Percentiles rank a stretch among this genome's conserved stretches.
Conservation (phyloP, 2,113 vertebrate genomes). For the Hemicordylus capensis region DNA sequence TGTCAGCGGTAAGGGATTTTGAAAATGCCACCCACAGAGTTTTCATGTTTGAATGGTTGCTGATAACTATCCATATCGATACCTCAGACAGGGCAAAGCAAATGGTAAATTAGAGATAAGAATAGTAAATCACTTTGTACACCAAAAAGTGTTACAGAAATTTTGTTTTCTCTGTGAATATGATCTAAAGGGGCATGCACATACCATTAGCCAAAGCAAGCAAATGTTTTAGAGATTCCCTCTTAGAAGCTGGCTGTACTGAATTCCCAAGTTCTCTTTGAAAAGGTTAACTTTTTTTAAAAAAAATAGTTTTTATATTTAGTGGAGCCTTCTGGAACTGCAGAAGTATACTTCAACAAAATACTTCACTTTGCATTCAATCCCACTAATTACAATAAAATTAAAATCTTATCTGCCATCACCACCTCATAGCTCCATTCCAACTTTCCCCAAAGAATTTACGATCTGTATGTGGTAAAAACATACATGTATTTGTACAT, state of each 20-base stretch:
- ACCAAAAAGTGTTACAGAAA: background rate
- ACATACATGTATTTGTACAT: no score
- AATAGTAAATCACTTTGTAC: background rate
- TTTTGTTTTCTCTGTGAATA: background rate
- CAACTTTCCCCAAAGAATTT: background rate
- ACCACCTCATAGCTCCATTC: background rate
- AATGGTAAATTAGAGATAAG: conserved; percentile 19
- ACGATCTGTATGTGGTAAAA: background rate
- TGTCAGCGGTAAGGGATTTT: background rate
- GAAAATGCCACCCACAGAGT: conserved; percentile 22
- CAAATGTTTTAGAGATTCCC: background rate
- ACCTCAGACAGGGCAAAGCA: conserved; percentile 11
- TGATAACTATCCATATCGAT: conserved; percentile 22
- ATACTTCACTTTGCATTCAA: background rate
- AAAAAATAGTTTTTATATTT: no score
- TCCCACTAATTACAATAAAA: background rate
- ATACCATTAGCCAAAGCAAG: background rate
- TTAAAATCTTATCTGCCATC: background rate
- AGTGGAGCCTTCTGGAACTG: no score
- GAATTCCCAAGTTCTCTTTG: background rate
- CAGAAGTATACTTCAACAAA: no score
- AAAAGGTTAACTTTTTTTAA: background rate
- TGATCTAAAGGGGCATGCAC: background rate
- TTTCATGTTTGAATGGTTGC: conserved; percentile 14
- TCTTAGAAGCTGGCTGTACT: background rate